Percentiles rank a stretch among this genome's conserved stretches.
Evolutionary conservation across 2,113 vertebrate species (phyloP).

Genomic region (Hepsetus odoe): DNA sequence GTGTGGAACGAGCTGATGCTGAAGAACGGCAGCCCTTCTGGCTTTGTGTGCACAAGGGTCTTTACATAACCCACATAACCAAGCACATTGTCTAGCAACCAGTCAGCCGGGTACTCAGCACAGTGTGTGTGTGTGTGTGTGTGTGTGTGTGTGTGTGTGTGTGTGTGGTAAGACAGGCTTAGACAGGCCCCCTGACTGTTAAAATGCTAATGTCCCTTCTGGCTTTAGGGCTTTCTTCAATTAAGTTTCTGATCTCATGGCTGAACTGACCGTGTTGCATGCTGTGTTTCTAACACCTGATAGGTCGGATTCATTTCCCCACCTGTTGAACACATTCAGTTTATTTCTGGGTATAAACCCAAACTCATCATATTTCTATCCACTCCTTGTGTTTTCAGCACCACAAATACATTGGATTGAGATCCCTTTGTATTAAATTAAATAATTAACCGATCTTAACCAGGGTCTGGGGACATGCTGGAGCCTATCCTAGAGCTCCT

Average conservation of each 20-base stretch:
- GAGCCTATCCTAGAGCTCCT: too few species aligned
- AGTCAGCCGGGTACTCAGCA: constrained; percentile 64
- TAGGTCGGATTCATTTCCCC: constrained; percentile 8
- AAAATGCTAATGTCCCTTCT: constrained; percentile 60
- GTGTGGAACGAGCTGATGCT: constrained; percentile 77
- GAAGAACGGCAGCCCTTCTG: constrained; percentile 76
- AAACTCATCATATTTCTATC: too few species aligned
- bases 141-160: constrained; percentile 26
- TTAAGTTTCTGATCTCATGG: constrained; percentile 42
- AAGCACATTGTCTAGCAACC: constrained; percentile 82
- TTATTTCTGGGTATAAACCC: too few species aligned
- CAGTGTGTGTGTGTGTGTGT: constrained; percentile 1
- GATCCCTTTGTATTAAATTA: too few species aligned
- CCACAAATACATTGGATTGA: background rate
- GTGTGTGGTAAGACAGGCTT: constrained; percentile 61
- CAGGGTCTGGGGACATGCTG: too few species aligned
- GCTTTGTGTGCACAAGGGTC: constrained; percentile 81
- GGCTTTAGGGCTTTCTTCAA: constrained; percentile 52
- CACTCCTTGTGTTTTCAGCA: too few species aligned
- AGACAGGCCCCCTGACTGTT: constrained; percentile 69
- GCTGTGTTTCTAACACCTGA: background rate
- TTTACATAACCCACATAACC: constrained; percentile 83
- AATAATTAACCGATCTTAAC: too few species aligned
- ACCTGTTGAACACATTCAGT: constrained; percentile 30
- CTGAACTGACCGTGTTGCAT: constrained; percentile 37